These are phyloP conservation scores for Tachycineta bicolor DNA, from an alignment of 2,113 vertebrate genomes.

Conservation along the genomic window DNA sequence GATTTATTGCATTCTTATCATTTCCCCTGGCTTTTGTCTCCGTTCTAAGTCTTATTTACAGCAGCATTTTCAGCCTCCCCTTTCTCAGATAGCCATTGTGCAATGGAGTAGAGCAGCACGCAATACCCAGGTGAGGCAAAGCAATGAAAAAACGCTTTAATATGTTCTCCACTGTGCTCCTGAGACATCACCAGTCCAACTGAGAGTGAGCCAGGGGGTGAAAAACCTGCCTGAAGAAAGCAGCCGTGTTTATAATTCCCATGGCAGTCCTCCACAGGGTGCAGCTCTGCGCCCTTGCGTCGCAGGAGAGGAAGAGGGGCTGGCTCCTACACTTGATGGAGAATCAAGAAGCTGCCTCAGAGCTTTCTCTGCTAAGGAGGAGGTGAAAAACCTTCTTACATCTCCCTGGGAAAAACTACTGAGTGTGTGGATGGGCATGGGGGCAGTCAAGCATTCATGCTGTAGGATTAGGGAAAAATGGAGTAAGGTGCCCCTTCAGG, in stretches of 20 bases:
- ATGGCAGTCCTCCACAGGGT: neutral
- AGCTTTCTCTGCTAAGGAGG: neutral
- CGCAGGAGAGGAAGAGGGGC: rapidly evolving
- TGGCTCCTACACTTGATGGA: rapidly evolving
- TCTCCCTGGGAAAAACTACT: neutral
- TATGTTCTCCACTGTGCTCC: neutral
- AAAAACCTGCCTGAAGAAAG: neutral
- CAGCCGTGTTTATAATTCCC: slow-evolving; percentile 28
- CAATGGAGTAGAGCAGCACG: neutral
- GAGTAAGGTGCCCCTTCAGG: neutral
- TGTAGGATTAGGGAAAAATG: neutral
- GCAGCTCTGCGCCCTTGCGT: neutral
- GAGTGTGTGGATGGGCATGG: neutral
- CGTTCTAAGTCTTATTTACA: neutral
- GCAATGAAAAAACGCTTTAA: rapidly evolving
- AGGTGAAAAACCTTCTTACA: neutral
- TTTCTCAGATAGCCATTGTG: neutral
- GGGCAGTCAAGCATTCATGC: rapidly evolving
- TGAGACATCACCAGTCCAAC: neutral
- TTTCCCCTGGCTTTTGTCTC: neutral
- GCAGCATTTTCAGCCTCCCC: neutral
- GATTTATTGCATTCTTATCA: neutral
- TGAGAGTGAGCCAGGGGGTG: neutral
- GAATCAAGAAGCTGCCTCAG: neutral
- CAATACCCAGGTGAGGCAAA: neutral